Conservation (phyloP, 2,797 vertebrate species). For the Microctenopoma lineatum region DNA sequence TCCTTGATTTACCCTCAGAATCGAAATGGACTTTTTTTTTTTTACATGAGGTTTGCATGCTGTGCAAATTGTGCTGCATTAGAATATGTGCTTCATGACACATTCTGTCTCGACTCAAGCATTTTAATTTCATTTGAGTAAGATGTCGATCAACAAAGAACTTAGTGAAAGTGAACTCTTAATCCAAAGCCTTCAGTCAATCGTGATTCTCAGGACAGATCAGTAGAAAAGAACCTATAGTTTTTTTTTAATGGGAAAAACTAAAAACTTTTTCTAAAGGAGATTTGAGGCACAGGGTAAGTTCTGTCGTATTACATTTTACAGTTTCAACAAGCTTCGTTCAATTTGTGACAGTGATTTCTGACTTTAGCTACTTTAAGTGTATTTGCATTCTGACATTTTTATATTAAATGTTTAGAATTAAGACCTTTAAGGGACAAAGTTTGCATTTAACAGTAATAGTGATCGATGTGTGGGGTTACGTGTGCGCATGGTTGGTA, state of each 20-base stretch:
- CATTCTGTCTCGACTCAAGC: not conserved
- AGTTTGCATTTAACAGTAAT: conserved; percentile 7
- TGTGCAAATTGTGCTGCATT: conserved; percentile 40
- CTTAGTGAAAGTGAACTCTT: not conserved
- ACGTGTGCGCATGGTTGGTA: conserved; percentile 30
- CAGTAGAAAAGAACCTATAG: not conserved
- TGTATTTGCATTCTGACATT: too few relatives aligned
- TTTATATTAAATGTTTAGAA: too few relatives aligned
- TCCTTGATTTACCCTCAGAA: not conserved
- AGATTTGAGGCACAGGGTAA: conserved; percentile 3
- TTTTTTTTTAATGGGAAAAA: not conserved
- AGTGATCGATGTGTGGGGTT: conserved; percentile 2
- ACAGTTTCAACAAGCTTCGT: not conserved
- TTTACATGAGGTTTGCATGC: conserved; percentile 77
- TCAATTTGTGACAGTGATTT: not conserved
- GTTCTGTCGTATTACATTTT: not conserved
- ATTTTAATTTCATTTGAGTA: conserved; percentile 73
- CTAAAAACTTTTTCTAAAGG: conserved; percentile 7
- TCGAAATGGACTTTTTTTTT: conserved; percentile 37
- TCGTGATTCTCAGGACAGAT: not conserved
- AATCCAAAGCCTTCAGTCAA: not conserved
- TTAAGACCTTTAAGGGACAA: too few relatives aligned
- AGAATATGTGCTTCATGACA: not conserved
- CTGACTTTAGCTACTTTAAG: not conserved
- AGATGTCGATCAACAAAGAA: conserved; percentile 12